Conservation (phyloP, 2,113 vertebrate species). For the Campylomormyrus tamandua region DNA sequence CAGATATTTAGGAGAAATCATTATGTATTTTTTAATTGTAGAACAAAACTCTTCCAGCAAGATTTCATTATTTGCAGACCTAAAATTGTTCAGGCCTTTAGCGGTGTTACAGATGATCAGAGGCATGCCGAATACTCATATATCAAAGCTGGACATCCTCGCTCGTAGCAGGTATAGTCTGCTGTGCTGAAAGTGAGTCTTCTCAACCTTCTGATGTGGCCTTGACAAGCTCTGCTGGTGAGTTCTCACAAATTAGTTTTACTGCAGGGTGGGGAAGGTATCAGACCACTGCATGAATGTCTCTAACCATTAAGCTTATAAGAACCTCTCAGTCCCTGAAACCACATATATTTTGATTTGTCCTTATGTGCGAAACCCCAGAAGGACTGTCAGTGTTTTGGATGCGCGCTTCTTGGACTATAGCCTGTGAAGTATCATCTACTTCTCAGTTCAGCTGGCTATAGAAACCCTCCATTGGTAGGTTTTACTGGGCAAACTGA, state of each 20-base stretch:
- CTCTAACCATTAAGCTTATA: background rate
- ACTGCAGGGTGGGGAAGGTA: background rate
- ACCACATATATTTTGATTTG: background rate
- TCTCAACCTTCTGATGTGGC: background rate
- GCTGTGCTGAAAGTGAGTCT: background rate
- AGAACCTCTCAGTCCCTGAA: background rate
- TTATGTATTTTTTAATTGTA: background rate
- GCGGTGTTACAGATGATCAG: background rate
- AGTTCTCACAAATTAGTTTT: background rate
- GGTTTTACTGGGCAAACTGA: background rate
- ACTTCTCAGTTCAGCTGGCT: background rate
- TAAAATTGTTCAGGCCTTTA: background rate
- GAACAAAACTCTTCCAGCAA: background rate
- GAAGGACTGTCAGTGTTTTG: background rate
- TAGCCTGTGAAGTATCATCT: background rate
- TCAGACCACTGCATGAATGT: background rate
- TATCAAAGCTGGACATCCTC: background rate
- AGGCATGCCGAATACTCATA: background rate
- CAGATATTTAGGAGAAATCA: background rate
- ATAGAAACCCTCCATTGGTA: background rate
- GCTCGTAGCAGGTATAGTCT: background rate
- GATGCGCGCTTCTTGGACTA: background rate
- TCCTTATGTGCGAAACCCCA: background rate
- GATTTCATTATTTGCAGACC: background rate
- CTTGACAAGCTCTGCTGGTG: background rate